Conservation (phyloP, 2,797 vertebrate species). For the Denticeps clupeoides region DNA sequence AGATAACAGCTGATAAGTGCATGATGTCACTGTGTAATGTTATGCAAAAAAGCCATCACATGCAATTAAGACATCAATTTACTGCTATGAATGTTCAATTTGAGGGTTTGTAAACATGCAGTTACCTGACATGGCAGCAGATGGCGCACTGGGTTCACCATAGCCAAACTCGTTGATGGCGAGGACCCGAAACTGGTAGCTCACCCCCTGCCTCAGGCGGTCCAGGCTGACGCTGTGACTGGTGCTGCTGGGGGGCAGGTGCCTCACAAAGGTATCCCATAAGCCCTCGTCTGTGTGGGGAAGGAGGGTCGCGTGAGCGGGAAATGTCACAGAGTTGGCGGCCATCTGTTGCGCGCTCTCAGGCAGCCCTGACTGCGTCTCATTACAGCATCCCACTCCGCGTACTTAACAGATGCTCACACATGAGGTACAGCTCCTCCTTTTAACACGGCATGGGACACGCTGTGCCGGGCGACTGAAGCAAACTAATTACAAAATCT, state of each 20-base stretch:
- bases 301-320: not conserved
- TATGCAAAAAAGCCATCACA: too few species aligned
- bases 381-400: constrained; percentile 2
- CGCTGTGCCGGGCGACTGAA: too few species aligned
- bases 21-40: too few species aligned
- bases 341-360: constrained; percentile 1
- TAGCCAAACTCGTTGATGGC: constrained; percentile 82
- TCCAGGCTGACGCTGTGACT: constrained; percentile 76
- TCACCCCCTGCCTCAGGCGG: constrained; percentile 76
- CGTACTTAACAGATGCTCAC: constrained; percentile 8
- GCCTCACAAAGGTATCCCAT: constrained; percentile 86
- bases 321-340: not conserved
- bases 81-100: too few species aligned
- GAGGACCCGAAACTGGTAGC: constrained; percentile 89
- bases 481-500: too few species aligned
- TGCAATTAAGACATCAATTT: too few species aligned
- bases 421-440: not conserved
- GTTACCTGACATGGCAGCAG: constrained; percentile 78
- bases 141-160: constrained; percentile 80
- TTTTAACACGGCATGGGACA: not conserved
- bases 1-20: too few species aligned
- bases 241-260: constrained; percentile 68
- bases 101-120: too few species aligned
- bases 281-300: constrained; percentile 74
- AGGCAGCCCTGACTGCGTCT: not conserved